These are phyloP conservation scores for Mormyrus proboscirostris DNA, from an alignment of 2,797 vertebrate species.

Conservation along the genomic window DNA sequence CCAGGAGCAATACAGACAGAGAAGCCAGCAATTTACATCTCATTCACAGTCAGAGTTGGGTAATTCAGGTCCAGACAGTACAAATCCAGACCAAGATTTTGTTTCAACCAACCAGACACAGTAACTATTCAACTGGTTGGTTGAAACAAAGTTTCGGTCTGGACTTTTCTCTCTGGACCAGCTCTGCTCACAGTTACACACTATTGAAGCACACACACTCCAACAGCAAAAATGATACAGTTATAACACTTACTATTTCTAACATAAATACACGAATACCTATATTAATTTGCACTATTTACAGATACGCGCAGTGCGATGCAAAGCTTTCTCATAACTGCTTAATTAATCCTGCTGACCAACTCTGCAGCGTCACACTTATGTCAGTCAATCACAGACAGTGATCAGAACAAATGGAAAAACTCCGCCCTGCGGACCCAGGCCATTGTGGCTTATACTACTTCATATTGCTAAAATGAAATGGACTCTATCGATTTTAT, in stretches of 20 bases:
- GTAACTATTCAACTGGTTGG: background rate
- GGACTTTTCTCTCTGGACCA: too few species aligned
- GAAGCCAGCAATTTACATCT: background rate
- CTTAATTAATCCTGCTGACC: background rate
- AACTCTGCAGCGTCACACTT: background rate
- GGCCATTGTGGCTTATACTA: too few species aligned
- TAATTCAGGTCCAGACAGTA: background rate
- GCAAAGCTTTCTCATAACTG: background rate
- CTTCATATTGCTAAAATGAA: too few species aligned
- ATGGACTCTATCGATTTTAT: too few species aligned
- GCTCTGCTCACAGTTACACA: too few species aligned
- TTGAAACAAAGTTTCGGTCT: background rate
- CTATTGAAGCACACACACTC: too few species aligned
- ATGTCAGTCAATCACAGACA: background rate
- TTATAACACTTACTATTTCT: too few species aligned
- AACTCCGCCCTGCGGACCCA: too few species aligned
- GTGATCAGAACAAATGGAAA: background rate
- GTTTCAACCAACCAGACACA: background rate
- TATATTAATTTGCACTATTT: background rate
- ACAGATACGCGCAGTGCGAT: background rate
- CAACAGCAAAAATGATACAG: too few species aligned
- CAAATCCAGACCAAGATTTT: background rate
- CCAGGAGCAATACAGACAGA: background rate
- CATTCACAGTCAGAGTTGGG: background rate
- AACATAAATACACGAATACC: too few species aligned